phyloP scores from a whole-genome alignment of 1,140 invertebrate genomes.

The Octopus sinensis region DNA sequence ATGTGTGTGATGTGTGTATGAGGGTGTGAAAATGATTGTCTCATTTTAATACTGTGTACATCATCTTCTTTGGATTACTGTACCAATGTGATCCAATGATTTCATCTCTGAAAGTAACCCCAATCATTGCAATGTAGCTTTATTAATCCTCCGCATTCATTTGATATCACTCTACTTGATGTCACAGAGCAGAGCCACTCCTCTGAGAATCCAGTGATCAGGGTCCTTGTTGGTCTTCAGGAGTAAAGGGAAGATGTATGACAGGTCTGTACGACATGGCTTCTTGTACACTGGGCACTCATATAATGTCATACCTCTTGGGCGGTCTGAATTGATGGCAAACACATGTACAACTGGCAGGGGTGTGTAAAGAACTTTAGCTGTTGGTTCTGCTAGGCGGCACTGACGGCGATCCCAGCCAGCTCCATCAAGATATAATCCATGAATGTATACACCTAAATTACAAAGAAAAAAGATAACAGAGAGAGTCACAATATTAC shows the following conservation, averaged over 20 bases:
- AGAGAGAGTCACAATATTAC: neutral
- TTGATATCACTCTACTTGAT: constrained; percentile 74
- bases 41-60: too few species aligned
- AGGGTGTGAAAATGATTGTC: too few species aligned
- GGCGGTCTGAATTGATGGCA: constrained; percentile 76
- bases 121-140: too few species aligned
- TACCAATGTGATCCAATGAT: too few species aligned
- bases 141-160: too few species aligned
- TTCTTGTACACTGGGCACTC: constrained; percentile 97
- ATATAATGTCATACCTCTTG: constrained; percentile 83
- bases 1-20: too few species aligned
- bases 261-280: constrained; percentile 85
- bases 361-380: constrained; percentile 54
- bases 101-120: too few species aligned
- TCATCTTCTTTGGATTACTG: too few species aligned
- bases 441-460: constrained; percentile 56
- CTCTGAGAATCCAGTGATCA: constrained; percentile 71
- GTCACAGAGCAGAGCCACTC: constrained; percentile 90
- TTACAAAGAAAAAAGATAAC: neutral
- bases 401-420: constrained; percentile 54
- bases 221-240: constrained; percentile 67
- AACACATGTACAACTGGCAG: constrained; percentile 74
- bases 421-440: constrained; percentile 55
- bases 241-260: constrained; percentile 93
- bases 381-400: constrained; percentile 53